These are phyloP conservation scores for Scytalopus superciliaris DNA, from an alignment of 2,113 vertebrate genomes.

Conservation along the genomic window DNA sequence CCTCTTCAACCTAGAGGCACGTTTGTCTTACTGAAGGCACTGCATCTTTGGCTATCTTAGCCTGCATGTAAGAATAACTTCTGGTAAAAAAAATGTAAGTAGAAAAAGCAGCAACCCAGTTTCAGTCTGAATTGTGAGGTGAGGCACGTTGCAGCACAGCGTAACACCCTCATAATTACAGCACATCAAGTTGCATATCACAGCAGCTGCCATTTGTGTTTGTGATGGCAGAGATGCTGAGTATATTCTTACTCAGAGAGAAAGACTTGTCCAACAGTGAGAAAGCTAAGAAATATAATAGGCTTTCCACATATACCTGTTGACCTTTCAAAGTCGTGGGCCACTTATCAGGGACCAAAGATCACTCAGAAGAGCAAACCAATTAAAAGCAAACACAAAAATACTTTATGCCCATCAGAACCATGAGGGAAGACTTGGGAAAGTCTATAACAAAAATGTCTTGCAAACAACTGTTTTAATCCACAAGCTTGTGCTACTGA, in stretches of 20 bases:
- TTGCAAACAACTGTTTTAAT: not conserved
- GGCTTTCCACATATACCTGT: not conserved
- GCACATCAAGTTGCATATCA: not conserved
- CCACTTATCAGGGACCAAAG: not conserved
- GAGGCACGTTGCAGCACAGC: not conserved
- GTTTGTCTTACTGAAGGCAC: slow-evolving; percentile 41
- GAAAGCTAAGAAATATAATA: not conserved
- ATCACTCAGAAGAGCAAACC: not conserved
- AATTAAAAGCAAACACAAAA: not conserved
- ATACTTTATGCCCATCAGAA: not conserved
- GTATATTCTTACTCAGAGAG: not conserved
- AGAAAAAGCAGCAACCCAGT: slow-evolving; percentile 39
- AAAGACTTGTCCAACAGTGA: not conserved
- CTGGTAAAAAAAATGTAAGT: not conserved
- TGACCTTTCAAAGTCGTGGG: not conserved
- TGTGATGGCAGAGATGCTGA: not conserved
- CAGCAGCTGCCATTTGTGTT: not conserved
- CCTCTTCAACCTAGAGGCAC: slow-evolving; percentile 3
- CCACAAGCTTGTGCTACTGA: not conserved
- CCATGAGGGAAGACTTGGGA: not conserved
- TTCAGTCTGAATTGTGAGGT: slow-evolving; percentile 39
- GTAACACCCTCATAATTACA: not conserved
- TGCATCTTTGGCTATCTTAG: slow-evolving; percentile 28
- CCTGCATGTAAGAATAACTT: slow-evolving; percentile 26
- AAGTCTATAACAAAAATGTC: not conserved